Evolutionary conservation across 2,113 vertebrate species (phyloP), one percentile per base, ranked within the genome.

Genomic region (Anser cygnoides): DNA sequence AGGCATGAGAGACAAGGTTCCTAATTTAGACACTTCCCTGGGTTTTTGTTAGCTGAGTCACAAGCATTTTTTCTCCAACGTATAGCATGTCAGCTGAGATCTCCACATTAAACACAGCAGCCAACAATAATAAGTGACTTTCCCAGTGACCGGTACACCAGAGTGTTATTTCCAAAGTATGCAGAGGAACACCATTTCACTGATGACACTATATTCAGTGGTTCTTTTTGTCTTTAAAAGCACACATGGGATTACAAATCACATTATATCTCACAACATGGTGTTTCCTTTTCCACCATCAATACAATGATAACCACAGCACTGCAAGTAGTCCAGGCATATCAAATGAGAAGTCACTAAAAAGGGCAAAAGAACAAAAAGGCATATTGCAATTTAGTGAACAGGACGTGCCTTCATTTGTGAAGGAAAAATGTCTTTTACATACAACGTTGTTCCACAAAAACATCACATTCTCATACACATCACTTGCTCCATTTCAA

Each of bases 21-120:
- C 54, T 77, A 86, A 80, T 81, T 95, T 93, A 90, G 83, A 52
- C 9, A 26, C 46, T 93, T 90, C 39, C n/a, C 1, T 68, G 66
- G 33, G 26, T 33, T 93, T 84, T 95, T 95, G 57, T 76, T 82
- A 89, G 89, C 89, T 91, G 92, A 96, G 84, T 94, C 95, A 97
- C 58, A 89, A 87, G 61, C 70, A 87, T 87, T 95, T 35, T 43
- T 95, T 91, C 58, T 84, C 6, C 84, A 93, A 89, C 4, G 19
- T 55, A 54, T 26, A 91, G 54, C 44, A 75, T 68, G 58, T 89
- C 93, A 96, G 87, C 80, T 76, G 86, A 95, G 80, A 84, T 41
- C 66, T 78, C 52, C 43, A 68, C 1, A 3, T 58, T 86, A 63
- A 84, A 86, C 26, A 50, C 8, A 1, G 68, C 39, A 89, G 89